These are phyloP conservation scores for Prosopocoilus inquinatus DNA, from an alignment of 2,888 invertebrate genomes.

Conservation along the genomic window DNA sequence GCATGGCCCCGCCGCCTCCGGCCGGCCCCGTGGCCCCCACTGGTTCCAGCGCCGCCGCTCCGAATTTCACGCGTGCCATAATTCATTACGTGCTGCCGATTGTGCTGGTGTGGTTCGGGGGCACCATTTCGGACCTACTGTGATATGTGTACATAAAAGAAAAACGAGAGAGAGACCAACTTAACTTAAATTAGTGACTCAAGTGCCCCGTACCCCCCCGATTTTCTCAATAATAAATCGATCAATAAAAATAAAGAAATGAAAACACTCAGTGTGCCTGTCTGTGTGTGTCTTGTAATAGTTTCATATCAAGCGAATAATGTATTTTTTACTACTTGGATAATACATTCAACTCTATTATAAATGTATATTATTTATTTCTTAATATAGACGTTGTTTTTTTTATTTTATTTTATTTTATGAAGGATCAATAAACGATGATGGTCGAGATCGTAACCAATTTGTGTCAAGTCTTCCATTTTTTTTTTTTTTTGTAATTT, in stretches of 20 bases:
- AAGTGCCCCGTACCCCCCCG: constrained; percentile 18
- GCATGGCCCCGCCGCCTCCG: constrained; percentile 1
- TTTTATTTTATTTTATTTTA: constrained; percentile 1
- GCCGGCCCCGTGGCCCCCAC: constrained; percentile 44
- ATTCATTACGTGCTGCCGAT: constrained; percentile 77
- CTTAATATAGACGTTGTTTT: constrained; percentile 10
- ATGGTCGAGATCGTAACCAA: too few relatives aligned
- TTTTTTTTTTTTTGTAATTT: background rate
- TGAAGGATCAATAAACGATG: background rate
- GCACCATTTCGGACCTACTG: constrained; percentile 78
- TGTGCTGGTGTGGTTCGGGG: constrained; percentile 82
- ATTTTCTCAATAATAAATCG: background rate
- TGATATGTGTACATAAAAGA: constrained; percentile 58
- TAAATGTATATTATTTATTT: constrained; percentile 24
- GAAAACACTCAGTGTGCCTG: constrained; percentile 23
- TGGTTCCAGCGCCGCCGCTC: constrained; percentile 49
- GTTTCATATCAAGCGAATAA: constrained; percentile 19
- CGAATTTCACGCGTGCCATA: constrained; percentile 62
- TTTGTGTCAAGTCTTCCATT: too few relatives aligned
- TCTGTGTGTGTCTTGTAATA: constrained; percentile 23
- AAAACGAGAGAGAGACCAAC: constrained; percentile 4
- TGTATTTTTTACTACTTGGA: constrained; percentile 22
- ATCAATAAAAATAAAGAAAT: constrained; percentile 7
- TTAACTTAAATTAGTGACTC: background rate
- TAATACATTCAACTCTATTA: constrained; percentile 22